These are phyloP conservation scores for Sinodicranocentrus sp. DNA, from an alignment of 2,888 invertebrate species.

Conservation along the genomic window DNA sequence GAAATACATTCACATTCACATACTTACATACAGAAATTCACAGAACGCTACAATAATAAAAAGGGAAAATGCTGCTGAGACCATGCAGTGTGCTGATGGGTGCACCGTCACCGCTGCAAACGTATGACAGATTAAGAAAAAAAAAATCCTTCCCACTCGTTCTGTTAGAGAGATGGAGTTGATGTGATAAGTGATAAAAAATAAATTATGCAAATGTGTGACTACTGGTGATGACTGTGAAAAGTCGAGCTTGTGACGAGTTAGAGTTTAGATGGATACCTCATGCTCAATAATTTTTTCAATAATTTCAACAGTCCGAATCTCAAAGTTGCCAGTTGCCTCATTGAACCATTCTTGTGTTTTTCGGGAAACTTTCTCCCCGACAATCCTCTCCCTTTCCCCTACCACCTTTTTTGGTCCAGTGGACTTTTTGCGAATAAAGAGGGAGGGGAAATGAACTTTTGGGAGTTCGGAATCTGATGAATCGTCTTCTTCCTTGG, in stretches of 20 bases:
- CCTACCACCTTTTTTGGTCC: constrained; percentile 88
- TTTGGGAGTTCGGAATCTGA: constrained; percentile 78
- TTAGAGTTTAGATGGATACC: constrained; percentile 81
- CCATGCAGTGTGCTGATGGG: constrained; percentile 1
- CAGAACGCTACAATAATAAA: too few relatives aligned
- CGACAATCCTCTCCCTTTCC: constrained; percentile 92
- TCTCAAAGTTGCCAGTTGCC: constrained; percentile 89
- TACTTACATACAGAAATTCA: too few relatives aligned
- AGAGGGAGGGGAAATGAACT: constrained; percentile 89
- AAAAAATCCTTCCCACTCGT: neutral
- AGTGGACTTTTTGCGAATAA: constrained; percentile 88
- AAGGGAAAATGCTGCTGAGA: too few relatives aligned
- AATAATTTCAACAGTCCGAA: constrained; percentile 95
- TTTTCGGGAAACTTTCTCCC: constrained; percentile 90
- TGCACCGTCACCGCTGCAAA: neutral
- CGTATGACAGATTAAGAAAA: too few relatives aligned
- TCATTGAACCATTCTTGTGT: constrained; percentile 94
- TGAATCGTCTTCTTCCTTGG: constrained; percentile 17
- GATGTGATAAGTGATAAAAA: neutral
- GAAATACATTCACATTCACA: too few relatives aligned
- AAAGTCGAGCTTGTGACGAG: neutral
- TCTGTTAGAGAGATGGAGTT: neutral
- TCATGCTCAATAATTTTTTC: constrained; percentile 97
- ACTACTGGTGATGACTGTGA: too few relatives aligned
- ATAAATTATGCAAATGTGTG: too few relatives aligned